phyloP scores from a whole-genome alignment of 2,113 vertebrate species.

The Microtus ochrogaster region DNA sequence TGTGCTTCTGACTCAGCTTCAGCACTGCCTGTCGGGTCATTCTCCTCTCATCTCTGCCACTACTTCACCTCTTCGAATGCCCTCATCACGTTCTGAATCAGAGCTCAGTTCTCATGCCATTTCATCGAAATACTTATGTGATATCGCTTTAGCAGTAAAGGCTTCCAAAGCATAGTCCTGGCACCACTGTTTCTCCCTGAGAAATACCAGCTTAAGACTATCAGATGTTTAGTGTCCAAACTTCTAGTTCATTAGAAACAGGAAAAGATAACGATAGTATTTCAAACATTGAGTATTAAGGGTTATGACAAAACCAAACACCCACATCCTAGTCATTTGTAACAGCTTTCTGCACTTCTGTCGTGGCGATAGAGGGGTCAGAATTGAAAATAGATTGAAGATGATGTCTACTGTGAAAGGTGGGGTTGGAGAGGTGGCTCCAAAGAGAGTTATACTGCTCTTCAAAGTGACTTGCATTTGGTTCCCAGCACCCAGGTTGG shows the following conservation, averaged over 20 bases:
- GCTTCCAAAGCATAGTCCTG: no score
- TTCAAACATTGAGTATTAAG: neutral
- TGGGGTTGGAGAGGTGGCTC: neutral
- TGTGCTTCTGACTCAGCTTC: neutral
- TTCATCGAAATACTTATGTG: neutral
- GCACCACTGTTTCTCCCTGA: no score
- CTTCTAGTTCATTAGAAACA: neutral
- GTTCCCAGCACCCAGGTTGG: neutral
- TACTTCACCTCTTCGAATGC: neutral
- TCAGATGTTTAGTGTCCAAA: neutral
- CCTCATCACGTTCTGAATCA: neutral
- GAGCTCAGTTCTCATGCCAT: neutral
- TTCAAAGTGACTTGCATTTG: neutral
- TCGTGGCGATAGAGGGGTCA: neutral
- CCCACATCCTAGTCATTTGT: neutral
- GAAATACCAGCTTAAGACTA: neutral
- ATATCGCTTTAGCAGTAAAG: neutral
- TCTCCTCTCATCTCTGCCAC: neutral
- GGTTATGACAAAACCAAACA: neutral
- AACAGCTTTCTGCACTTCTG: neutral
- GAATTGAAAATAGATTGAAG: neutral
- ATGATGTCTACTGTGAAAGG: neutral
- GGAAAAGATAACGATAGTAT: neutral
- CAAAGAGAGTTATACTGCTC: neutral
- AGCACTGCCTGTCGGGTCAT: no score